Base-by-base conservation (phyloP, 1,140 invertebrate species). In the Akabosia matsudoensis region DNA sequence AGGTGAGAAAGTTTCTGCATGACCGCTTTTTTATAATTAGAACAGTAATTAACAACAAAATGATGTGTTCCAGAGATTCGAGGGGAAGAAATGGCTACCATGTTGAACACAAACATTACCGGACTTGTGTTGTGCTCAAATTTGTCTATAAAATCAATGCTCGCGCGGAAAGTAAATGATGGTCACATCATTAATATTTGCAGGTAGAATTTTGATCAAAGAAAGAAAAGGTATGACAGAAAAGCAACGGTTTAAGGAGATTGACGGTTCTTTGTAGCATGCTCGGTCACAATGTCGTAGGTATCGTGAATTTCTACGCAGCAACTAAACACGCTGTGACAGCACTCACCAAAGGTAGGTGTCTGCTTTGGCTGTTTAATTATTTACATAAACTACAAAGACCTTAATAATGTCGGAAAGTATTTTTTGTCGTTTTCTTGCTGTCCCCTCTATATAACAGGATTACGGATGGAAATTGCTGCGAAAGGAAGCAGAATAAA, bases 161-260 rank as follows among this genome's bases (percentile, higher is more conserved):
- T 83, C 33, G 87, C 88, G 76, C 85, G 88, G 0, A 86, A 86
- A 0, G 85, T 89, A 3, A 85, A 88, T 76, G 87, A 88, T 83
- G 91, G 91, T 0, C 90, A 92, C 79, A 88, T 91, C 72, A 87
- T 91, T 71, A 87, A 90, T 75, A 86, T 91, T 34, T 90, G 88
- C 83, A 90, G 89, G 88, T 88, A 45, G 7, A 61, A 61, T 61
- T 14, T 7, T 61, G 13, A n/a, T 16, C 24, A 22, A 24, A 28
- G 30, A 30, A 4, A 4, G 4, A 24, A 4, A 70, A 30, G 33
- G 24, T 31, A 30, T 70, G 4, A 70, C 28, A 70, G 18, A 70
- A 70, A 28, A 22, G 10, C 45, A 13, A 51, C 10, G 10, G 10
- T 51, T 51, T 13, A 51, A 51, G 45, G 10, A 51, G n/a, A 13